These are phyloP conservation scores for Balaeniceps rex DNA, from an alignment of 2,113 vertebrate species.

Conservation along the genomic window DNA sequence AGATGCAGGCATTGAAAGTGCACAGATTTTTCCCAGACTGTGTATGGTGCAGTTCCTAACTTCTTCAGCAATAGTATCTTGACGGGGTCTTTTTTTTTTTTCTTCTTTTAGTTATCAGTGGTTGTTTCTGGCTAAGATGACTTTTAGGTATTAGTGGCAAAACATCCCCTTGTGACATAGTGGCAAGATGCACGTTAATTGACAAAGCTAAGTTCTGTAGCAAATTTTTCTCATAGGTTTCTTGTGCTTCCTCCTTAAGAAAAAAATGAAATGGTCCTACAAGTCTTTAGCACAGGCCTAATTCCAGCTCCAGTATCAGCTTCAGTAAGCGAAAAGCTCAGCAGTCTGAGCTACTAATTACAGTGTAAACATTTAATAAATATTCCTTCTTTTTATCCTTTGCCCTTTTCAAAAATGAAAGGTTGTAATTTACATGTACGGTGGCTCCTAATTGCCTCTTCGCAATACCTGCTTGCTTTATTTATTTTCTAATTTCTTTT, in stretches of 20 bases:
- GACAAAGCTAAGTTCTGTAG: not conserved
- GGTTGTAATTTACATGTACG: conserved; percentile 28
- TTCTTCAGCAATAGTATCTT: not conserved
- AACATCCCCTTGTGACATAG: not conserved
- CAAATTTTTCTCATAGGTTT: not conserved
- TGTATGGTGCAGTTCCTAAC: not conserved
- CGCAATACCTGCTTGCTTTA: conserved; percentile 12
- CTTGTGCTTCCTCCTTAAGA: not conserved
- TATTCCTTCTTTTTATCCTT: conserved; percentile 47
- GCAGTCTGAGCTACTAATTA: conserved; percentile 10
- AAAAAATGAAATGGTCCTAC: not conserved
- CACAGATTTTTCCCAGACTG: not conserved
- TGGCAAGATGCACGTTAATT: not conserved
- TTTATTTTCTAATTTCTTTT: conserved; percentile 20
- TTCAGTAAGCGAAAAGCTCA: conserved; percentile 6
- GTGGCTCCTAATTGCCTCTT: not conserved
- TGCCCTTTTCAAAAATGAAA: conserved; percentile 58
- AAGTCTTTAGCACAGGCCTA: not conserved
- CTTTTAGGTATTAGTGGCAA: not conserved
- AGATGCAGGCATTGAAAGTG: not conserved
- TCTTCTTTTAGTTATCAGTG: not conserved
- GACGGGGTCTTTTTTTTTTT: not conserved
- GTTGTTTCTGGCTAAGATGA: not conserved
- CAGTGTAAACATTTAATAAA: conserved; percentile 60
- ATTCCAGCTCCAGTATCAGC: not conserved